Base-by-base conservation (phyloP, 92 coral and sea anemone species). In the Pocillopora meandrina region DNA sequence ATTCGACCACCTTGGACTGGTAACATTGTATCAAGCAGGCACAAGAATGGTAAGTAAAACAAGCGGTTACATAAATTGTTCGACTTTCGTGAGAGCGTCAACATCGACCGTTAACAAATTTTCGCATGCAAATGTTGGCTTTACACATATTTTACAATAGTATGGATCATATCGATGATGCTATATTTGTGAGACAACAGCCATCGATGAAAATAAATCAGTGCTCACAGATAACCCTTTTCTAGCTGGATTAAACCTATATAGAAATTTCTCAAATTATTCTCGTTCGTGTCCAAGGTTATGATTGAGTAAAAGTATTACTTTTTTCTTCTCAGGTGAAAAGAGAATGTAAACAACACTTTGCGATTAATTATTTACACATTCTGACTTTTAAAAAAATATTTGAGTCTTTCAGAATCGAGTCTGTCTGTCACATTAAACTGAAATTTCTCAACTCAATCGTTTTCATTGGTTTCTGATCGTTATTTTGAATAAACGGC, bases 321-420 rank as follows among this genome's bases (percentile, higher is more conserved):
- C 1, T 5, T 35, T 16, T 15, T 16, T 80, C 67, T 56, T 17
- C 31, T 71, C 68, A 34, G 56, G 26, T 11, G 31, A 81, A 81
- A 59, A 13, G 11, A 79, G 17, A 70, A 69, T 17, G 67, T 57
- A 69, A 71, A 81, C 42, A 69, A 36, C 49, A 10, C 69, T 59
- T 61, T 69, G 63, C 18, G 58, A 81, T 81, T 81, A 81, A 81
- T 81, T 69, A 81, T 81, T 81, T 56, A 81, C 76, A 70, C 69
- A 58, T 81, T 81, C n/a, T 81, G 77, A 81, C 85, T 81, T 70
- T 81, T 81, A 35, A 31, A 55, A 80, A 79, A 79, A 80, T 80
- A 55, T 68, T 68, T 80, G 65, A 67, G 67, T 80, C 36, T 21
- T 31, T 69, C 56, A 18, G 68, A 71, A 58, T 70, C 60, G 36